Conservation (phyloP, 2,797 vertebrate species). For the Tragopan temminckii region DNA sequence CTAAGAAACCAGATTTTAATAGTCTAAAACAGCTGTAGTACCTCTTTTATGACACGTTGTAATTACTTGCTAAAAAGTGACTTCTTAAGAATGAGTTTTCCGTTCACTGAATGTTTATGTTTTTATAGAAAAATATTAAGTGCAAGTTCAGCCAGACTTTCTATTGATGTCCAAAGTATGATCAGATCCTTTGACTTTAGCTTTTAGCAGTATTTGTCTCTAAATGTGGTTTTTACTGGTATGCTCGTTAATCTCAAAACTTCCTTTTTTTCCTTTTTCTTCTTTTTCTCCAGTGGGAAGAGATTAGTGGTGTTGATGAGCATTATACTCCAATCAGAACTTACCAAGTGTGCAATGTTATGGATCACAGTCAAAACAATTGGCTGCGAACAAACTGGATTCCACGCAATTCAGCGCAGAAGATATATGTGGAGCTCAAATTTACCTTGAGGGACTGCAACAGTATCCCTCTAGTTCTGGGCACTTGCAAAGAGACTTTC, state of each 20-base stretch:
- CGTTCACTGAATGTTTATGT: background rate
- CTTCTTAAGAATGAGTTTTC: background rate
- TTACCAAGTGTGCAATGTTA: conserved; percentile 99
- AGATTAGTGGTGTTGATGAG: conserved; percentile 97
- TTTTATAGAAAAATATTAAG: background rate
- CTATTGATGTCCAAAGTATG: background rate
- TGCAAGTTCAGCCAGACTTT: background rate
- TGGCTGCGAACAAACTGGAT: conserved; percentile 99
- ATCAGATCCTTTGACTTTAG: background rate
- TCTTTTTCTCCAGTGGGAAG: conserved; percentile 91
- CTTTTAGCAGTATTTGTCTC: background rate
- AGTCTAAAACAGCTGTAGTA: background rate
- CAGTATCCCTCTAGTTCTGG: conserved; percentile 95
- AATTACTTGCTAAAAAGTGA: background rate
- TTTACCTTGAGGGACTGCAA: conserved; percentile 98
- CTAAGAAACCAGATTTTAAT: background rate
- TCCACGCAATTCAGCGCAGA: conserved; percentile 93
- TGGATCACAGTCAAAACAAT: conserved; percentile 99
- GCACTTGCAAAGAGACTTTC: conserved; percentile 98
- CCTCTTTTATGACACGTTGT: background rate
- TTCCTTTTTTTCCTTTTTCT: background rate
- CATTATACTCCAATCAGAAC: conserved; percentile 98
- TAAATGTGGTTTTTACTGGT: background rate
- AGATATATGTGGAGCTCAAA: conserved; percentile 97
- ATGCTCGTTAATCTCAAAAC: background rate